phyloP scores from a whole-genome alignment of 2,888 invertebrate genomes.

The Pocota personata region DNA sequence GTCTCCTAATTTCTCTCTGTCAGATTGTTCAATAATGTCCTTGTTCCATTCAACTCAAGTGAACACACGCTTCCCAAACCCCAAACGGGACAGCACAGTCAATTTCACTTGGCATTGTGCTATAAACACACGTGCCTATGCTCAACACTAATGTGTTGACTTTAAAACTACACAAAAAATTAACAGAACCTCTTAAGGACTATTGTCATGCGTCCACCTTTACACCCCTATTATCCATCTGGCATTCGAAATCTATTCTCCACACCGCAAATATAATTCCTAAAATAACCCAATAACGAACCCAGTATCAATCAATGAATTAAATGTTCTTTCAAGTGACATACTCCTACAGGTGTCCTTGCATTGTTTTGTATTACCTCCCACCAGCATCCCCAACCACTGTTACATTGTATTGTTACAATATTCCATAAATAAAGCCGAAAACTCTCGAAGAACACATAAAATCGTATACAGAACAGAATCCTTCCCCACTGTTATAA shows the following conservation, averaged over 20 bases:
- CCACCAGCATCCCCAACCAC: neutral
- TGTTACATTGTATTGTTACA: slow-evolving; percentile 50
- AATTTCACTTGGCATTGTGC: neutral
- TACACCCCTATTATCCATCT: neutral
- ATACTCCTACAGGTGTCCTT: slow-evolving; percentile 70
- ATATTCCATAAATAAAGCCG: slow-evolving; percentile 68
- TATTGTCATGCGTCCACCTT: neutral
- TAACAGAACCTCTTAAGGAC: neutral
- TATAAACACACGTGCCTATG: neutral
- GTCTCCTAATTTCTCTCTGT: neutral
- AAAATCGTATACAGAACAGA: slow-evolving; percentile 22
- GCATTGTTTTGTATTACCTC: slow-evolving; percentile 47
- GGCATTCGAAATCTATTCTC: slow-evolving; percentile 39
- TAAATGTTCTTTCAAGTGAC: slow-evolving; percentile 54
- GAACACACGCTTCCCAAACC: neutral
- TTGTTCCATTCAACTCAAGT: neutral
- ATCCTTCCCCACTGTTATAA: slow-evolving; percentile 27
- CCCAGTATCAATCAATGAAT: slow-evolving; percentile 63
- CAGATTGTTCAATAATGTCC: neutral
- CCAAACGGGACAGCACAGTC: neutral
- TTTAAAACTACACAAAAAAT: neutral
- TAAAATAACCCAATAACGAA: slow-evolving; percentile 24
- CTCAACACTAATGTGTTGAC: neutral
- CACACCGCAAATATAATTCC: slow-evolving; percentile 13
- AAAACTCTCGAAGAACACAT: slow-evolving; percentile 58